Evolutionary conservation across 2,113 vertebrate species (phyloP).

Genomic region (Dipodomys stephensi): DNA sequence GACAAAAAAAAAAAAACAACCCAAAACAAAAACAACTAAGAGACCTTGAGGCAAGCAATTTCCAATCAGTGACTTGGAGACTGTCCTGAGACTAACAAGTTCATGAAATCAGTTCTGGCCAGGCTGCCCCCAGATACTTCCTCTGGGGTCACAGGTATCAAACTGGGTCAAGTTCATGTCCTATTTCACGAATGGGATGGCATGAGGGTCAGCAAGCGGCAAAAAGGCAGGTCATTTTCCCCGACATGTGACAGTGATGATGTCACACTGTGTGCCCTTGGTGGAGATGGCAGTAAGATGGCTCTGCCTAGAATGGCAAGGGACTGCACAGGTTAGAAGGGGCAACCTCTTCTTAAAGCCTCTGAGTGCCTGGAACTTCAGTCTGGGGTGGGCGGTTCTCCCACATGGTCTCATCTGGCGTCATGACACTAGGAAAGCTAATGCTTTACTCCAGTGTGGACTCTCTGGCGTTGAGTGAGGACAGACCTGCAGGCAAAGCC

Average conservation of each 20-base stretch:
- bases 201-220: not conserved
- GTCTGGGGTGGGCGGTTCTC: not conserved
- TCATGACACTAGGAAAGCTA: slow-evolving; percentile 1
- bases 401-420: not conserved
- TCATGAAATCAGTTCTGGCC: not conserved
- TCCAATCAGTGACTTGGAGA: not conserved
- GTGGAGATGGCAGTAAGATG: not conserved
- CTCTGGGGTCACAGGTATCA: not conserved
- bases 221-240: not conserved
- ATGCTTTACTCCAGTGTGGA: slow-evolving; percentile 43
- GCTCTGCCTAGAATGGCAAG: not conserved
- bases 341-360: not conserved
- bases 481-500: slow-evolving; percentile 43
- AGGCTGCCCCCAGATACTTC: not conserved
- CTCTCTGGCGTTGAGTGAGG: slow-evolving; percentile 41
- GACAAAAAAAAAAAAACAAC: too few species aligned
- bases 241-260: not conserved
- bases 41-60: not conserved
- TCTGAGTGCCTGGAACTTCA: not conserved
- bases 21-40: not conserved
- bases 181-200: not conserved
- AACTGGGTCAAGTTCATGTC: not conserved
- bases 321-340: not conserved
- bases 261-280: not conserved
- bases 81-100: not conserved